phyloP scores from a whole-genome alignment of 1,140 invertebrate genomes.

The Drosophila ogumai region DNA sequence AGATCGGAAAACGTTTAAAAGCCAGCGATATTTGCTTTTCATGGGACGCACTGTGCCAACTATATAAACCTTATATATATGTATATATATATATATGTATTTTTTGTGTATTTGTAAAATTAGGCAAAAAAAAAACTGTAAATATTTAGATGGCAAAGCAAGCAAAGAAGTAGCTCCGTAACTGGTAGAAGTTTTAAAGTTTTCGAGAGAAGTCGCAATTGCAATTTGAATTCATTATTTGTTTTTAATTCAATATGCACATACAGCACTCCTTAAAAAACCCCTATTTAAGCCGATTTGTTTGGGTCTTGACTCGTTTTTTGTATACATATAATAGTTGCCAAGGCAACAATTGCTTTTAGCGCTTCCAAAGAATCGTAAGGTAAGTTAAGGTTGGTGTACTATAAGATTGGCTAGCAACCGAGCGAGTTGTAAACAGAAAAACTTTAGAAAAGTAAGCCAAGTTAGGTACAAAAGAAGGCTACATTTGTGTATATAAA shows the following conservation, averaged over 20 bases:
- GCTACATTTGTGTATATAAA: too few species aligned
- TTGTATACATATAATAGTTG: slow-evolving; percentile 29
- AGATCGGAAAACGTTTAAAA: slow-evolving; percentile 16
- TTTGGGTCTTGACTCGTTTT: slow-evolving; percentile 26
- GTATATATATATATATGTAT: not conserved
- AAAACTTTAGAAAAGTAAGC: slow-evolving; percentile 4
- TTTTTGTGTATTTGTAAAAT: slow-evolving; percentile 30
- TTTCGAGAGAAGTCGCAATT: slow-evolving; percentile 17
- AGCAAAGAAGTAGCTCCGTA: slow-evolving; percentile 5
- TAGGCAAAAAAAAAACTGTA: slow-evolving; percentile 27
- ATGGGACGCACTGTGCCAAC: slow-evolving; percentile 12
- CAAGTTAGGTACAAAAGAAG: not conserved
- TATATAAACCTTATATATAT: not conserved
- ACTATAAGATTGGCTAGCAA: slow-evolving; percentile 42
- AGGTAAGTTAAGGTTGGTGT: slow-evolving; percentile 10
- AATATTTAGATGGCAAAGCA: slow-evolving; percentile 33
- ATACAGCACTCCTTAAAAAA: slow-evolving; percentile 20
- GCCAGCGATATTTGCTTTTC: slow-evolving; percentile 28
- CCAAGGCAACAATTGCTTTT: slow-evolving; percentile 26
- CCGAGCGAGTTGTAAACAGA: slow-evolving; percentile 25
- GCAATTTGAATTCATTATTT: slow-evolving; percentile 31
- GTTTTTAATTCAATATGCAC: slow-evolving; percentile 12
- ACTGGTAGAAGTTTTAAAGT: slow-evolving; percentile 20
- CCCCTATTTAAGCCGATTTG: slow-evolving; percentile 3
- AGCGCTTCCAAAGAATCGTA: slow-evolving; percentile 5